phyloP scores from a whole-genome alignment of 2,797 vertebrate genomes.

The Thamnophis elegans region DNA sequence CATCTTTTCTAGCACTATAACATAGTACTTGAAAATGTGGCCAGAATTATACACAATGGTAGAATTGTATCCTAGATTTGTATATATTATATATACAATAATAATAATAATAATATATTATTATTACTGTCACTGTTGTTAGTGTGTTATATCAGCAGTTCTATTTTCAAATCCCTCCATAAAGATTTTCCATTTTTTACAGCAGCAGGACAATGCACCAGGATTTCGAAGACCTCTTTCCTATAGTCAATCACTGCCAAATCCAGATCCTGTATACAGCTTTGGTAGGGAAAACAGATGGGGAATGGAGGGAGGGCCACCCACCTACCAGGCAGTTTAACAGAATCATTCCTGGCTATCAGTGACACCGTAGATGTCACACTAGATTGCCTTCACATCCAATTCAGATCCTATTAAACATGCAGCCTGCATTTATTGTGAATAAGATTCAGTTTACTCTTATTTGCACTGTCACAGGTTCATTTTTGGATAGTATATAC shows the following conservation, averaged over 20 bases:
- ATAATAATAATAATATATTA: too few relatives aligned
- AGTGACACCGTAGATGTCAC: not conserved
- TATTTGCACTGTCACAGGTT: not conserved
- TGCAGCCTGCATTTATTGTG: not conserved
- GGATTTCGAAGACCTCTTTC: not conserved
- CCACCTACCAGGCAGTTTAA: not conserved
- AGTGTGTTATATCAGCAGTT: not conserved
- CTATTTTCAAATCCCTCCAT: not conserved
- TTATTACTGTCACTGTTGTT: not conserved
- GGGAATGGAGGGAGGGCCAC: not conserved
- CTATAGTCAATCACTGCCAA: not conserved
- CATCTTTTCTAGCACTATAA: not conserved
- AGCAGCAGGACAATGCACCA: not conserved
- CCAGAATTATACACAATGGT: not conserved
- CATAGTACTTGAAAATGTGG: not conserved
- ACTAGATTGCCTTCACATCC: not conserved
- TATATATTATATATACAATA: too few relatives aligned
- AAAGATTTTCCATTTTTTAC: not conserved
- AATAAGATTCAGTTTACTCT: not conserved
- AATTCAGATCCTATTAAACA: not conserved
- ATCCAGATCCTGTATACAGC: not conserved
- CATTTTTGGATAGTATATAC: not conserved
- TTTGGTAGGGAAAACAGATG: not conserved
- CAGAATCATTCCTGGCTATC: not conserved
- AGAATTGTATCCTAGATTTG: not conserved